These are phyloP conservation scores for Chamaetylas fuelleborni DNA, from an alignment of 2,113 vertebrate genomes.

Conservation along the genomic window DNA sequence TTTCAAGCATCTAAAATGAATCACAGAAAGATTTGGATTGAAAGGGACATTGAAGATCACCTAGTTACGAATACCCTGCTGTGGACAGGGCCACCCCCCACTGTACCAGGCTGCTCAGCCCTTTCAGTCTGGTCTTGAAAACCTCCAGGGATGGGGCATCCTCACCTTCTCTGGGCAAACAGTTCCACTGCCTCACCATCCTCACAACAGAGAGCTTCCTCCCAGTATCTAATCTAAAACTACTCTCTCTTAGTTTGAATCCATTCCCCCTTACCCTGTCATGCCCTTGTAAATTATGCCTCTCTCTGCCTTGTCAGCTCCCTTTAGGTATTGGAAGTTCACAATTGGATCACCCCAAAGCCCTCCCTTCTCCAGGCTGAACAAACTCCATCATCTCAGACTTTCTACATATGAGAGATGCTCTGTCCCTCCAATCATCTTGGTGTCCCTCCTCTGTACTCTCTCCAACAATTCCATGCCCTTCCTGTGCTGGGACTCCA, in stretches of 20 bases:
- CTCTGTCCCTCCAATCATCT: too few species aligned
- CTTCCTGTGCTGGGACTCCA: background rate
- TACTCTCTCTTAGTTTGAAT: background rate
- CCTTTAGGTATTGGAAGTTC: background rate
- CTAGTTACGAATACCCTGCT: too few species aligned
- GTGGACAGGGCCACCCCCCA: background rate
- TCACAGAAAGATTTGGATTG: background rate
- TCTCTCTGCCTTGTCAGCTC: background rate
- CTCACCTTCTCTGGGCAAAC: background rate
- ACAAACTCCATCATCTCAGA: background rate
- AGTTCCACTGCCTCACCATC: background rate
- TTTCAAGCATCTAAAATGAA: background rate
- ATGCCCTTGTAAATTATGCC: background rate
- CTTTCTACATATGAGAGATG: background rate
- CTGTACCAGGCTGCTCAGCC: background rate
- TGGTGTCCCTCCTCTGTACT: too few species aligned
- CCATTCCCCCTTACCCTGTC: background rate
- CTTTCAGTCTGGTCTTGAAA: background rate
- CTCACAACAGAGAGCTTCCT: background rate
- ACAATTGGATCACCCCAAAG: background rate
- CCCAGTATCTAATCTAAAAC: background rate
- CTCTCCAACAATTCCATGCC: fast-evolving
- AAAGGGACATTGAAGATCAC: too few species aligned
- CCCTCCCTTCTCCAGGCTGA: background rate
- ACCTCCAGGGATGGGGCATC: too few species aligned